phyloP scores from a whole-genome alignment of 2,888 invertebrate species.

The Crocallis elinguaria region DNA sequence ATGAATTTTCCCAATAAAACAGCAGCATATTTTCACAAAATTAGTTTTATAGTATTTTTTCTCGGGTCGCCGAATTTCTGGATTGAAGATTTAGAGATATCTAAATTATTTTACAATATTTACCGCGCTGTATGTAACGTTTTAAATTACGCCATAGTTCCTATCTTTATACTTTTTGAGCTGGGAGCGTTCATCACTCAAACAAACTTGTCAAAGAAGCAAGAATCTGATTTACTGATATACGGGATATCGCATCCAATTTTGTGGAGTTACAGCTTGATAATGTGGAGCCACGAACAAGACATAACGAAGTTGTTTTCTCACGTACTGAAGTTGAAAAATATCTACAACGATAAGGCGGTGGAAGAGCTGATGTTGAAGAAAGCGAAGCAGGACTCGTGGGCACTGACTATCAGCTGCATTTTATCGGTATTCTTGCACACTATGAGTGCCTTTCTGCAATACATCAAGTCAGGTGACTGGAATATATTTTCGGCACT shows the following conservation, averaged over 20 bases:
- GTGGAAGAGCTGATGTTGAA: conserved; percentile 23
- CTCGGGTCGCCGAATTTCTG: conserved; percentile 34
- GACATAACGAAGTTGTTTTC: conserved; percentile 17
- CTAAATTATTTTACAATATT: conserved; percentile 13
- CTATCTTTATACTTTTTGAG: conserved; percentile 21
- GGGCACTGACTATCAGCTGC: conserved; percentile 18
- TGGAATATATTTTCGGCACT: too few species aligned
- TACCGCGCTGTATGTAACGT: conserved; percentile 11
- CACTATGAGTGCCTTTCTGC: conserved; percentile 16
- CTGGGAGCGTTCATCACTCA: conserved; percentile 28
- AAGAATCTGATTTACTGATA: conserved; percentile 26
- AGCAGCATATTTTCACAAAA: conserved; percentile 25
- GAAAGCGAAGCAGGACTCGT: conserved; percentile 17
- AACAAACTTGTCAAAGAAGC: conserved; percentile 24
- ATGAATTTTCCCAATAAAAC: conserved; percentile 25
- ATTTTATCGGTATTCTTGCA: conserved; percentile 13
- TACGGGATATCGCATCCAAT: conserved; percentile 26
- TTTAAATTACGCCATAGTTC: background rate
- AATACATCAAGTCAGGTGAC: conserved; percentile 25
- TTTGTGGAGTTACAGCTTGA: conserved; percentile 10
- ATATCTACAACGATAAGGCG: conserved; percentile 22
- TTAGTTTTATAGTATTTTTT: conserved; percentile 21
- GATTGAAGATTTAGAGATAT: conserved; percentile 19
- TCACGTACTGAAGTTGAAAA: conserved; percentile 15
- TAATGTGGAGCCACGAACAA: conserved; percentile 9